phyloP scores from a whole-genome alignment of 2,888 invertebrate genomes.

The Nymphalis polychloros region DNA sequence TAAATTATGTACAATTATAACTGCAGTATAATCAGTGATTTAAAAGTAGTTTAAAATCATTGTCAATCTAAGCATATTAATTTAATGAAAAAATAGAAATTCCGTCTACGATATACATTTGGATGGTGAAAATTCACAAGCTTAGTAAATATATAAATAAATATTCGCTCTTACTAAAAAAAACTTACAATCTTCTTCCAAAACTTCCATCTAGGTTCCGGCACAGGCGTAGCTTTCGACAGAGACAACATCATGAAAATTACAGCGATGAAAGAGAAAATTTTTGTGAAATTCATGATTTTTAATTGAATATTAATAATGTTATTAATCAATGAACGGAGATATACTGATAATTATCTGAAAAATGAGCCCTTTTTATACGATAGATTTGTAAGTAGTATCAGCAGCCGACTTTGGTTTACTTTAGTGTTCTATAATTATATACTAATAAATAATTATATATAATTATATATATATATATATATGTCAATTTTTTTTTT shows the following conservation, averaged over 20 bases:
- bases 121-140: background rate
- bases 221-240: conserved; percentile 16
- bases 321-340: background rate
- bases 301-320: conserved; percentile 10
- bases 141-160: background rate
- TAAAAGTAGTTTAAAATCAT: too few species aligned
- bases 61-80: too few species aligned
- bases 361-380: conserved; percentile 1
- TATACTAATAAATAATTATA: too few species aligned
- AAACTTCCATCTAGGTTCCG: conserved; percentile 36
- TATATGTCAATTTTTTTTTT: too few species aligned
- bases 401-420: background rate
- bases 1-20: too few species aligned
- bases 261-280: conserved; percentile 25
- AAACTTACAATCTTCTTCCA: conserved; percentile 43
- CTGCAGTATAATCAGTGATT: too few species aligned
- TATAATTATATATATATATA: too few species aligned
- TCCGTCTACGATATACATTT: background rate
- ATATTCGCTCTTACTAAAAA: background rate
- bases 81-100: too few species aligned
- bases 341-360: background rate
- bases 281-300: conserved; percentile 37
- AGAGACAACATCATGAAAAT: conserved; percentile 27
- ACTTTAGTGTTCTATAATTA: too few species aligned
- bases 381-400: too few species aligned